These are phyloP conservation scores for Vidua chalybeata DNA, from an alignment of 2,113 vertebrate genomes.

Conservation along the genomic window DNA sequence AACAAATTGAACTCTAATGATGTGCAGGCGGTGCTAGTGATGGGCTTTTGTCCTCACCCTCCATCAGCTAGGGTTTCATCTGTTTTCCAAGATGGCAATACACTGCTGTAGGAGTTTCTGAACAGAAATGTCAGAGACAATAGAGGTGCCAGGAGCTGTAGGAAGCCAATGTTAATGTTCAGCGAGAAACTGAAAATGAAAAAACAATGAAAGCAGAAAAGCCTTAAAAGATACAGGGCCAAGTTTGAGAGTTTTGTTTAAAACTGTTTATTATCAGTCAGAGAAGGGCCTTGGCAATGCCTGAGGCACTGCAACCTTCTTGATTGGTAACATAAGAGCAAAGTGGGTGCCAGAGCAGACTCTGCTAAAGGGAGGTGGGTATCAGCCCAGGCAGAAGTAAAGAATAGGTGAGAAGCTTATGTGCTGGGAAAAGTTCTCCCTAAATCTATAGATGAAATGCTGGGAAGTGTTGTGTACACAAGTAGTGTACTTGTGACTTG, in stretches of 20 bases:
- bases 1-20: neutral
- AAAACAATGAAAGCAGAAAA: neutral
- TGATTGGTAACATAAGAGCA: neutral
- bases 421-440: rapidly evolving
- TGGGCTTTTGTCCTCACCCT: neutral
- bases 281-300: neutral
- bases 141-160: neutral
- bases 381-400: neutral
- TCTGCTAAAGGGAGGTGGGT: neutral
- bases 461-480: neutral
- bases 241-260: neutral
- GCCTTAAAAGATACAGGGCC: neutral
- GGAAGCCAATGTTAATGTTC: neutral
- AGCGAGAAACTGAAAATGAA: neutral
- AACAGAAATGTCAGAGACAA: neutral
- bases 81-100: neutral
- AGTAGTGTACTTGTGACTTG: neutral
- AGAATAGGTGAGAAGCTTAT: neutral
- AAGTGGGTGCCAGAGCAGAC: neutral
- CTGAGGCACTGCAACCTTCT: neutral
- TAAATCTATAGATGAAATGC: neutral
- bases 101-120: neutral
- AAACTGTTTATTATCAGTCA: neutral
- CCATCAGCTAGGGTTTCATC: neutral
- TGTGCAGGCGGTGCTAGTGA: neutral